phyloP scores from a whole-genome alignment of 1,140 invertebrate species.

The Ridgeia piscesae region DNA sequence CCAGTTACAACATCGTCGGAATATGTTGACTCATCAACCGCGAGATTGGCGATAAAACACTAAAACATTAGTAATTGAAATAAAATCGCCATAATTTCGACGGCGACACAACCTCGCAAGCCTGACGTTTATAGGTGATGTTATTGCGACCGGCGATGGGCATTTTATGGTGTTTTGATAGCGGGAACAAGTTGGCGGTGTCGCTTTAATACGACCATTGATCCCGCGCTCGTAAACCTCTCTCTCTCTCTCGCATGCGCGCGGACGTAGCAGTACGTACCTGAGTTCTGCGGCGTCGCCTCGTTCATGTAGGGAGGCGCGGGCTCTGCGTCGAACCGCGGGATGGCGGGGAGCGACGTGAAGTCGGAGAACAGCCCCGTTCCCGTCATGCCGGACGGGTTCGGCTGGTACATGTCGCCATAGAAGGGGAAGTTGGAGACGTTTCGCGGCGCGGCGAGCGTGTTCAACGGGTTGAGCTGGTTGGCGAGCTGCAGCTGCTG shows the following conservation, averaged over 20 bases:
- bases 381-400: constrained; percentile 14
- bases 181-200: constrained; percentile 2
- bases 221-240: not conserved
- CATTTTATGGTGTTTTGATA: constrained; percentile 1
- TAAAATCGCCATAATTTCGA: not conserved
- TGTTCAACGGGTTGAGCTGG: constrained; percentile 21
- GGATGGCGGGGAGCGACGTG: constrained; percentile 16
- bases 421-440: constrained; percentile 28
- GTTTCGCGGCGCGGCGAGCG: constrained; percentile 8
- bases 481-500: constrained; percentile 16
- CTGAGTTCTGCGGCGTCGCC: constrained; percentile 16
- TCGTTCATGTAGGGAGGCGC: constrained; percentile 2
- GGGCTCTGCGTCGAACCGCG: constrained; percentile 12
- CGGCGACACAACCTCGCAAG: not conserved
- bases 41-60: not conserved
- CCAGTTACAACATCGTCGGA: not conserved
- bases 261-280: constrained; percentile 7
- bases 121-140: not conserved
- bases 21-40: not conserved
- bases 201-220: constrained; percentile 1
- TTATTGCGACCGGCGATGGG: not conserved
- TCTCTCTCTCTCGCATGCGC: no score
- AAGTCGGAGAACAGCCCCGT: constrained; percentile 26
- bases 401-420: constrained; percentile 26
- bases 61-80: constrained; percentile 7